Evolutionary conservation across 2,113 vertebrate species (phyloP), one percentile per base, ranked within the genome.

Genomic region (Apodemus sylvaticus): DNA sequence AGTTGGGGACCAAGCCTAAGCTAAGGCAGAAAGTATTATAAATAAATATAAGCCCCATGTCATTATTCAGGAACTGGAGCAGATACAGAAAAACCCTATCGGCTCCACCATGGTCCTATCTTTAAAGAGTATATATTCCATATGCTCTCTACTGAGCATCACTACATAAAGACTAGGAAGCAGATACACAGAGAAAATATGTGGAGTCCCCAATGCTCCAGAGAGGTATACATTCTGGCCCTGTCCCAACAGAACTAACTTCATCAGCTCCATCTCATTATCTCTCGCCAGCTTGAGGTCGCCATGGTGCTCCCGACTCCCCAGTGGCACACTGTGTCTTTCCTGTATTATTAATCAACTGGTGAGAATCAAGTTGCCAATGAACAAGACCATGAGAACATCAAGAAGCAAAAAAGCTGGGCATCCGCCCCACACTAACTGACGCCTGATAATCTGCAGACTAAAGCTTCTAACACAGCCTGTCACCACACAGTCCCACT

Each of bases 341-440:
- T 79, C 68, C 87, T 55, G 20, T 51, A 77, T 82, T 62, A 93
- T 17, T 89, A 94, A 90, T 78, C 90, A 66, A 87, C 26, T 13
- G 26, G n/a, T 19, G 94, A 94, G 26, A 89, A 90, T 71, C 68
- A 82, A 85, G 70, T 51, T 89, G 48, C 78, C 83, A 86, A 68
- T 22, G 42, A 91, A 78, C 22, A 89, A 39, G 26, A 95, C 16
- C 58, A 68, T 82, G 16, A 90, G 48, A 42, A 78, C 82, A 86
- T 7, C 39, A 87, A 94, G 71, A 53, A 77, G 53, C 86, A 93
- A 42, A 88, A 45, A 82, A 87, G 36, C 16, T 48, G 62, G 31
- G 51, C 51, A 79, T 20, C 51, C 10, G 73, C 22, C n/a, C 31
- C 71, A 64, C 29, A 91, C 7, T 66, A 29, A 89, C 4, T 7